phyloP scores from a whole-genome alignment of 2,113 vertebrate species.

The Aix galericulata region DNA sequence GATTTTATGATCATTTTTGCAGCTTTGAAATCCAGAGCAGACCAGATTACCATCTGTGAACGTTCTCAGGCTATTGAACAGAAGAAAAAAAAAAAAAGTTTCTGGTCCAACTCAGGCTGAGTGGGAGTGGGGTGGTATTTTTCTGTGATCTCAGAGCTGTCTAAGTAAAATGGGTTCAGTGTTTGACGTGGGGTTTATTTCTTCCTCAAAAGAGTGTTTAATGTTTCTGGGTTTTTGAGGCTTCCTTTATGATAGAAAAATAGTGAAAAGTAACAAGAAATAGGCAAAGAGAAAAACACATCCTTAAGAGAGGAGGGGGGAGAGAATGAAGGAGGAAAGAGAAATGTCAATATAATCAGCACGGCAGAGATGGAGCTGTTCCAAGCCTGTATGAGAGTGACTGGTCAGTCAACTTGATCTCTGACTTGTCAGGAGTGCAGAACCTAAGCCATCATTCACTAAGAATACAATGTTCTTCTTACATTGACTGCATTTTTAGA shows the following conservation, averaged over 20 bases:
- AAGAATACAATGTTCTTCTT: background rate
- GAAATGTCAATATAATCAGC: background rate
- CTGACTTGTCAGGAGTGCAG: background rate
- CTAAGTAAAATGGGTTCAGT: background rate
- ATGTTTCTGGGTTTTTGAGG: background rate
- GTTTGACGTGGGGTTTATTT: background rate
- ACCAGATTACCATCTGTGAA: background rate
- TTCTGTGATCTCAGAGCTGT: background rate
- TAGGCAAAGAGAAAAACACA: background rate
- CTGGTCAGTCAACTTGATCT: conserved; percentile 1
- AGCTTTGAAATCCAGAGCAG: background rate
- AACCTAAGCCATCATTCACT: background rate
- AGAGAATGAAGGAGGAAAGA: background rate
- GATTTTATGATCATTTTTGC: background rate
- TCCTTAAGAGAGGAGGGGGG: background rate
- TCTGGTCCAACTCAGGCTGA: background rate
- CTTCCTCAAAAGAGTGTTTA: background rate
- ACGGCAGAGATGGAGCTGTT: background rate
- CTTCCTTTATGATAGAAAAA: background rate
- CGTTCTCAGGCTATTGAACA: background rate
- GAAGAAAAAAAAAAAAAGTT: background rate
- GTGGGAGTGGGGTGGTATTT: background rate
- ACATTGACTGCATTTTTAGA: background rate
- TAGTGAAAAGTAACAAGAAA: background rate
- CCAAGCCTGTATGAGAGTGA: background rate